Base-by-base conservation (phyloP, 1,140 invertebrate genomes). In the Ceratina australensis region DNA sequence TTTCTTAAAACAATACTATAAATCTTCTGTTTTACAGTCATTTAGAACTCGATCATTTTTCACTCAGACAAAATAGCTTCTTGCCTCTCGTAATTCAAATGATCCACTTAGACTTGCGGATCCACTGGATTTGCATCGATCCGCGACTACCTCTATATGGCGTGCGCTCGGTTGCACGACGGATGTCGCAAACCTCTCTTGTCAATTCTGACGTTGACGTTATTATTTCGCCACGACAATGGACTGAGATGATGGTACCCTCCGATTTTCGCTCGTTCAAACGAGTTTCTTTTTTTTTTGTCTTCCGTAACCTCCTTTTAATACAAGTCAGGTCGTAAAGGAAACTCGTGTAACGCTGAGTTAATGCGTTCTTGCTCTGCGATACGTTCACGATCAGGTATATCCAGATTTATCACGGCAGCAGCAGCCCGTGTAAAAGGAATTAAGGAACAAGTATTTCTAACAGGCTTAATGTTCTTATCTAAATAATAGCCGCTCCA, bases 161-260 rank as follows among this genome's bases (percentile, higher is more conserved):
- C 60, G 49, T n/a, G 26, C 8, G n/a, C 54, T 28, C 24, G 33
- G 5, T 10, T 10, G 33, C 33, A 42, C 0, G 15, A 16, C 12
- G 20, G n/a, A 61, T 69, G 74, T 69, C 56, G 74, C 74, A 76
- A 76, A 33, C 74, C 33, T 49, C 64, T 50, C 42, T 24, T 61
- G 57, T 76, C 74, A 67, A 52, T 61, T n/a, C 42, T n/a, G 22
- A 76, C 56, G 50, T 68, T 68, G 49, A 68, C 42, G 60, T 16
- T 2, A 56, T 52, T 42, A 24, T 63, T 52, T 65, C 60, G 22
- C 16, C 42, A 49, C 26, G 54, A 54, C 60, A 61, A 56, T 10
- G 22, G 16, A 7, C 22, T 16, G 5, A 54, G 52, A 54, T 54
- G 52, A 54, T n/a, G 52, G 15, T 49, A 73, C 71, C 60, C 61